Conservation (phyloP, 2,113 vertebrate genomes). For the Periophthalmus modestus region DNA sequence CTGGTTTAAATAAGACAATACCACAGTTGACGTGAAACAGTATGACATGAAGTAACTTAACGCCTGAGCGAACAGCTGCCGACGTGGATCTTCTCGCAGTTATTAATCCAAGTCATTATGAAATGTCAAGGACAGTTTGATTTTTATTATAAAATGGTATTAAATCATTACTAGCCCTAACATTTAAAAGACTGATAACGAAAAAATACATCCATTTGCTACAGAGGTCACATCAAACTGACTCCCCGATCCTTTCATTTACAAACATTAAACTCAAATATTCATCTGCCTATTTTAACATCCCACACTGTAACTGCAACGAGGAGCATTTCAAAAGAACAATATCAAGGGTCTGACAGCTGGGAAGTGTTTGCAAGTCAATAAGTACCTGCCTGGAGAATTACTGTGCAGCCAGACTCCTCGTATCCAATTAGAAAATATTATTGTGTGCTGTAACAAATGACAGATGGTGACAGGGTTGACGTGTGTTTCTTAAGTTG, state of each 20-base stretch:
- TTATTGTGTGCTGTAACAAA: conserved; percentile 23
- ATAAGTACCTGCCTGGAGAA: conserved; percentile 35
- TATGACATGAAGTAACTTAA: too few relatives aligned
- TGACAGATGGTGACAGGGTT: conserved; percentile 49
- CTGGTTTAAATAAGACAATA: too few relatives aligned
- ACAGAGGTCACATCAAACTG: neutral
- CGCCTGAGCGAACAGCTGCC: too few relatives aligned
- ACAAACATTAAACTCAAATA: neutral
- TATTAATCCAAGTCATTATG: neutral
- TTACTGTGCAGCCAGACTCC: conserved; percentile 30
- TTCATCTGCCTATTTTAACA: neutral
- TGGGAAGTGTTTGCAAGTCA: conserved; percentile 32
- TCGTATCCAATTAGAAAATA: conserved; percentile 45
- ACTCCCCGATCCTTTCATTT: neutral
- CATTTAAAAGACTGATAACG: neutral
- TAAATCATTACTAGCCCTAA: neutral
- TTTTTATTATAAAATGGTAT: neutral
- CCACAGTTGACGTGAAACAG: too few relatives aligned
- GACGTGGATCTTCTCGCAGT: too few relatives aligned
- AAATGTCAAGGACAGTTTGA: neutral
- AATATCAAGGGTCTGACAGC: conserved; percentile 23
- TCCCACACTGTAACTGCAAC: conserved; percentile 13
- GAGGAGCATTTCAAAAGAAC: conserved; percentile 15
- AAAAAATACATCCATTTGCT: neutral
- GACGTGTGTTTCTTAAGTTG: conserved; percentile 28